Conservation (phyloP, 2,888 invertebrate genomes). For the Orthonevra nobilis region DNA sequence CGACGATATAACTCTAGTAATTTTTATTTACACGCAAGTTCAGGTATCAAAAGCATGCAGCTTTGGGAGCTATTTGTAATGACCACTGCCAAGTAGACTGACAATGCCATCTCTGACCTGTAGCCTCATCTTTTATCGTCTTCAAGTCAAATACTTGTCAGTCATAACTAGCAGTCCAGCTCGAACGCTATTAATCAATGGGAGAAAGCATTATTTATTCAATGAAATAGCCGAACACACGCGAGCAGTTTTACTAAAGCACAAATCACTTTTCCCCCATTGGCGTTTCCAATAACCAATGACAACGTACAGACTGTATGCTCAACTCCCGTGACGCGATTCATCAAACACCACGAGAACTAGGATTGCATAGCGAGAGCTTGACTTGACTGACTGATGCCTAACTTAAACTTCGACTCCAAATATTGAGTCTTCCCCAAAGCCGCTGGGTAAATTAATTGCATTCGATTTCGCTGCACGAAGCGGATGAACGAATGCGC, state of each 20-base stretch:
- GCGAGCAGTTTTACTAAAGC: not conserved
- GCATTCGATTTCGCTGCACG: constrained; percentile 68
- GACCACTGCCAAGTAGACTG: not conserved
- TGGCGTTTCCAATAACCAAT: constrained; percentile 58
- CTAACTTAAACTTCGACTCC: constrained; percentile 52
- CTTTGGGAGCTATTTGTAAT: too few species aligned
- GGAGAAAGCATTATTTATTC: constrained; percentile 62
- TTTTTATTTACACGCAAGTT: too few species aligned
- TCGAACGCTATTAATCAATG: constrained; percentile 45
- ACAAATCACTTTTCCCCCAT: constrained; percentile 42
- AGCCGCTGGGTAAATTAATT: constrained; percentile 61
- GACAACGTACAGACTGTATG: constrained; percentile 53
- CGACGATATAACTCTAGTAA: too few species aligned
- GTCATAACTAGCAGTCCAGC: constrained; percentile 27
- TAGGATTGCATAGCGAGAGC: constrained; percentile 37
- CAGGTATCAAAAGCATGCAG: too few species aligned
- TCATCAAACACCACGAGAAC: constrained; percentile 61
- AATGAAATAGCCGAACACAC: constrained; percentile 25
- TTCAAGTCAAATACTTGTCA: constrained; percentile 33
- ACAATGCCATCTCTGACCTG: constrained; percentile 30
- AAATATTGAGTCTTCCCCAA: constrained; percentile 33
- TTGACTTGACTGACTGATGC: constrained; percentile 67
- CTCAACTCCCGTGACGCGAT: constrained; percentile 64
- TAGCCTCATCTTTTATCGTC: constrained; percentile 43
- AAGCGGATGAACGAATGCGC: constrained; percentile 32